These are phyloP conservation scores for Notothenia rossii DNA, from an alignment of 2,113 vertebrate species.

Conservation along the genomic window DNA sequence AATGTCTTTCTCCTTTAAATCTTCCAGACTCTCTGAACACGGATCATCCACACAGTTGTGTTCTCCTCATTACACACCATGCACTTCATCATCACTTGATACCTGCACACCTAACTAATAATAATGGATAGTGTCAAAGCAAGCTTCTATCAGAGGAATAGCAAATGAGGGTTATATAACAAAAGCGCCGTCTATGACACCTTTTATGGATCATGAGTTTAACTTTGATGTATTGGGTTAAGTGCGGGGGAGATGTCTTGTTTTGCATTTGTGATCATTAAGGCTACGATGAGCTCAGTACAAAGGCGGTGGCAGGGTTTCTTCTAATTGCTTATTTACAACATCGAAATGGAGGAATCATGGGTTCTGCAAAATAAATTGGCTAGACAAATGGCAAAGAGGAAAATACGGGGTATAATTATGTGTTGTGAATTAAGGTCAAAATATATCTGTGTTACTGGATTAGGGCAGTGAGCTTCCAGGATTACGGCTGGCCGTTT, in stretches of 20 bases:
- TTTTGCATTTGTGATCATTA: slow-evolving; percentile 72
- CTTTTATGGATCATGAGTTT: slow-evolving; percentile 65
- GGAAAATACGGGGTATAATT: slow-evolving; percentile 3
- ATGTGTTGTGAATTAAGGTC: slow-evolving; percentile 38
- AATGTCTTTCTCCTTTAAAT: slow-evolving; percentile 23
- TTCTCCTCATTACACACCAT: slow-evolving; percentile 39
- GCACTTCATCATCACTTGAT: slow-evolving; percentile 59
- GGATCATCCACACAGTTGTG: slow-evolving; percentile 5
- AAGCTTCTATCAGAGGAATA: slow-evolving; percentile 41
- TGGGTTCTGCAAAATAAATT: slow-evolving; percentile 19
- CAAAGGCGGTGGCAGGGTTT: slow-evolving; percentile 9
- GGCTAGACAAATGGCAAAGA: slow-evolving; percentile 14
- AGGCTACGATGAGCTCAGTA: slow-evolving; percentile 37
- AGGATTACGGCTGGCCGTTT: slow-evolving; percentile 10
- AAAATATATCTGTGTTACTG: slow-evolving; percentile 28
- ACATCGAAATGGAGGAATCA: slow-evolving; percentile 29
- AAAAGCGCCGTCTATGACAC: slow-evolving; percentile 48
- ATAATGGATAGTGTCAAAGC: slow-evolving; percentile 66
- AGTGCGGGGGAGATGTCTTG: slow-evolving; percentile 65
- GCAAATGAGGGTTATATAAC: slow-evolving; percentile 59
- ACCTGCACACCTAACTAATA: slow-evolving; percentile 60
- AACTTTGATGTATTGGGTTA: slow-evolving; percentile 58
- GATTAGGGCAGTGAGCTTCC: slow-evolving; percentile 5
- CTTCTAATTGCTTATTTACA: slow-evolving; percentile 54
- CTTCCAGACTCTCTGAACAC: slow-evolving; percentile 7